Evolutionary conservation across 2,888 invertebrate species (phyloP).

Genomic region (Sceliomorpha sp.): DNA sequence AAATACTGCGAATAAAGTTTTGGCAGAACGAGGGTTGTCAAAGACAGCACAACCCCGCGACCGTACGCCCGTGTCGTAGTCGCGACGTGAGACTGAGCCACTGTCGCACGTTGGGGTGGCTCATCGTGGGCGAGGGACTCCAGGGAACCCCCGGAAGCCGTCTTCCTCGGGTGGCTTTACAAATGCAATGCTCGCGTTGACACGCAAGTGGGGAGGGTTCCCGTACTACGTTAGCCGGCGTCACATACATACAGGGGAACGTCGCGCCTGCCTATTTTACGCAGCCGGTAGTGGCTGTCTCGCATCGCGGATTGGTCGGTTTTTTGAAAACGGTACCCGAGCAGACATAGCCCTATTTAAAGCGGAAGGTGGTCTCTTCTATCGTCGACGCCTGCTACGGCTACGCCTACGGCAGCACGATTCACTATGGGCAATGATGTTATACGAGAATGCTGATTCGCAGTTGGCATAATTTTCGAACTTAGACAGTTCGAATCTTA

Average conservation of each 20-base stretch:
- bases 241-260: conserved; percentile 38
- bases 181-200: conserved; percentile 28
- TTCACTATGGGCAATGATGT: conserved; percentile 62
- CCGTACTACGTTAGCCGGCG: conserved; percentile 20
- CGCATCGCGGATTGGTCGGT: conserved; percentile 79
- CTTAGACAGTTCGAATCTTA: conserved; percentile 35
- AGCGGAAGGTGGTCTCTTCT: conserved; percentile 68
- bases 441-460: conserved; percentile 42
- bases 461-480: conserved; percentile 46
- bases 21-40: not conserved
- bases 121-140: conserved; percentile 63
- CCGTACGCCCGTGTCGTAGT: conserved; percentile 74
- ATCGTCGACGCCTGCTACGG: conserved; percentile 70
- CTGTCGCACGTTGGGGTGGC: conserved; percentile 69
- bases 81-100: conserved; percentile 78
- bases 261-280: conserved; percentile 61
- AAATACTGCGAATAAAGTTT: no score
- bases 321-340: conserved; percentile 75
- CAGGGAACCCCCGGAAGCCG: conserved; percentile 57
- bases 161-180: conserved; percentile 34
- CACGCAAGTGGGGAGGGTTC: conserved; percentile 43
- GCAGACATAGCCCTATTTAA: conserved; percentile 80
- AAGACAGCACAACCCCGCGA: conserved; percentile 38
- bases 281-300: conserved; percentile 78
- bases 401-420: conserved; percentile 72